Evolutionary conservation across 2,113 vertebrate genomes (phyloP).

Genomic region (Uropsilus gracilis): DNA sequence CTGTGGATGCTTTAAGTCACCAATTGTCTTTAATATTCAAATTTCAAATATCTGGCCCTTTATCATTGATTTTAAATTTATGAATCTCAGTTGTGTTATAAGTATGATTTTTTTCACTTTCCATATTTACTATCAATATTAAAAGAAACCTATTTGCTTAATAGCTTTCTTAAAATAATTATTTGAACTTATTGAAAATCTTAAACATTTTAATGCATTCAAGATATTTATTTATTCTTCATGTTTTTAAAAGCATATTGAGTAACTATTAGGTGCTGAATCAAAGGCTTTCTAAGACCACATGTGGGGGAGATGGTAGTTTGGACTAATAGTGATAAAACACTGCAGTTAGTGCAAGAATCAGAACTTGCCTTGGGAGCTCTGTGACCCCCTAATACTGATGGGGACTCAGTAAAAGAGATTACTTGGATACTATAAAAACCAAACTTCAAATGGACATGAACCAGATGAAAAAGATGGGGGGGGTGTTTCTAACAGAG

Average conservation of each 20-base stretch:
- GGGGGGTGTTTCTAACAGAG: background rate
- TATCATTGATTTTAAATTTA: background rate
- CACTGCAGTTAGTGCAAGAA: background rate
- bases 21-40: background rate
- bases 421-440: background rate
- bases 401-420: background rate
- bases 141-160: background rate
- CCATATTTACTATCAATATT: background rate
- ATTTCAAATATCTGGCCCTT: background rate
- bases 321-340: background rate
- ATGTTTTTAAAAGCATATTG: background rate
- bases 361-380: background rate
- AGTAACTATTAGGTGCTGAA: background rate
- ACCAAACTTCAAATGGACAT: background rate
- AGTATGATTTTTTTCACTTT: background rate
- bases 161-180: conserved; percentile 10
- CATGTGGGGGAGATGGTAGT: background rate
- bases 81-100: background rate
- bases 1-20: background rate
- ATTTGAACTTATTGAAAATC: background rate
- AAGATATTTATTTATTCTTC: background rate
- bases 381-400: background rate
- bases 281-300: background rate
- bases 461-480: background rate
- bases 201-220: background rate